Base-by-base conservation (phyloP, 2,888 invertebrate species). In the Mesoligia furuncula region DNA sequence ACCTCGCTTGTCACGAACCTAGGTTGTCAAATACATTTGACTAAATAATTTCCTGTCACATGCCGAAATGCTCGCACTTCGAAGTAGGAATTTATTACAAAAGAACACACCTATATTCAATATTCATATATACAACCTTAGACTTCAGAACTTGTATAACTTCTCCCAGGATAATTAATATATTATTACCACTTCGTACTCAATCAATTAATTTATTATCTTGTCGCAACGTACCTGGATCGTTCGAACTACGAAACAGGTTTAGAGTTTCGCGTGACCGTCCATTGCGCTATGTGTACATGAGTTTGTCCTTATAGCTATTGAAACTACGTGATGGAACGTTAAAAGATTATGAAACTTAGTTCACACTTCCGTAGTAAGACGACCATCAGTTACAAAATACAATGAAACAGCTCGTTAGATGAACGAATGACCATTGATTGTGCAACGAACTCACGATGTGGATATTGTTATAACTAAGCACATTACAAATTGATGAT, bases 391-490 rank as follows among this genome's bases (percentile, higher is more conserved):
- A 54, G 64, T 81, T 78, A 80, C 73, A 66, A 80, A 84, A 83
- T 78, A 86, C 87, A 87, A 89, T 84, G 84, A 87, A 88, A 77
- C 83, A 78, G 86, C 90, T 92, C 90, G 90, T 92, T 92, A 90
- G 80, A 85, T 86, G 90, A 84, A 93, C 91, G 89, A 92, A 92
- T 91, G 90, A 89, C 85, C 87, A 87, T 87, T 88, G 91, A 91
- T 94, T 94, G 91, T 91, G 93, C 89, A 93, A 93, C 42, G 51
- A 69, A 69, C 39, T 45, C 90, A 90, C 92, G 92, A 90, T 89
- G 89, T 90, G 89, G 90, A 92, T 93, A 92, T 91, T 92, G 91
- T 93, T 93, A 92, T 91, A 67, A 57, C 64, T 64, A 91, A 83
- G 83, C 81, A 86, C 87, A 84, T 79, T 70, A 83, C 84, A 89